Evolutionary conservation across 2,888 invertebrate genomes (phyloP), one percentile per base, ranked within the genome.

Genomic region (Tryphoninae sp.): DNA sequence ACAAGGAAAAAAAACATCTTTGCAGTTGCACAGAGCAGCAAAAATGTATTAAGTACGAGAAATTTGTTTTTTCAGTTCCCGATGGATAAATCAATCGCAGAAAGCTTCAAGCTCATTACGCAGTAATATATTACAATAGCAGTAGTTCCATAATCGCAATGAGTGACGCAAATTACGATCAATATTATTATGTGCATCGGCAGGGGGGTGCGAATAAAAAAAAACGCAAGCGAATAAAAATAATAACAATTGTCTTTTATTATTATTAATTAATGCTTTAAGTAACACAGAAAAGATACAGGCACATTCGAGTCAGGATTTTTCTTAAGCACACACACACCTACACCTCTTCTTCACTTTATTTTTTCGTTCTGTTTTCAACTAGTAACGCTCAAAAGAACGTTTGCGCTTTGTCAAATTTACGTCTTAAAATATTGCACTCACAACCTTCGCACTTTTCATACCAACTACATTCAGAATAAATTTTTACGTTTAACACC

Each of bases 211-310:
- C 87, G 82, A 88, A 83, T 86, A 86, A 79, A 86, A 73, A 85
- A 62, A 75, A 72, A 89, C 88, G 83, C 87, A 88, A 89, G 88
- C 88, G 80, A 83, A 83, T 89, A 86, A 89, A 90, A 90, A 89
- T 89, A 89, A 89, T 89, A 90, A 90, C 87, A 88, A 86, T 90
- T 55, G 23, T 11, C 19, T 53, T 55, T 16, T 58, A 55, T 67
- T 65, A 53, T 74, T 58, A 13, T 83, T 90, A 90, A 89, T 90
- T 90, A 88, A 90, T 87, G 86, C 86, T 87, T 87, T 80, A 83
- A 88, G 86, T 88, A 90, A 90, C 89, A 90, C 86, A 88, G 84
- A 89, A 84, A 77, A 86, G 73, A 67, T 89, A 90, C 89, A 89
- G 88, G 87, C 88, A 89, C 88, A 87, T 87, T 88, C 81, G 85